Conservation (phyloP, 1,140 invertebrate species). For the Penaeus chinensis region DNA sequence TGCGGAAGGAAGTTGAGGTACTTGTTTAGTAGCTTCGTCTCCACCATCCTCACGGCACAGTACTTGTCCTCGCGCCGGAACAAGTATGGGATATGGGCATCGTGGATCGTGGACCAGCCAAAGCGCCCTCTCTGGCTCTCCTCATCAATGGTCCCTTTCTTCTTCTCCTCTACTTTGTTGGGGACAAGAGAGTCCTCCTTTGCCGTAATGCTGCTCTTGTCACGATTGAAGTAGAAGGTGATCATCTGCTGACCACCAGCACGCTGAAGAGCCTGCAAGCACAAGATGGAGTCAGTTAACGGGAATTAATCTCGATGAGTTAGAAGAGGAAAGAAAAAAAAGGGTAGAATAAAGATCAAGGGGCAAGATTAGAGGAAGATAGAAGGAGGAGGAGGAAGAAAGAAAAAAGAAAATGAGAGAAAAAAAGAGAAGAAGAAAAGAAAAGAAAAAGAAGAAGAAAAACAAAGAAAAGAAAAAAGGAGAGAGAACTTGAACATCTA, state of each 20-base stretch:
- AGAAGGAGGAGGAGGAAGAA: no score
- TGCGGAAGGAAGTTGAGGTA: constrained; percentile 66
- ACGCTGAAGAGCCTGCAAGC: constrained; percentile 60
- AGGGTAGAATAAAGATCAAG: not conserved
- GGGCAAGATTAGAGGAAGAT: no score
- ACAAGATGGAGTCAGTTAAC: not conserved
- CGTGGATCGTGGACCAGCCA: constrained; percentile 88
- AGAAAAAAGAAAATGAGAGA: no score
- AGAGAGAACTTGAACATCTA: no score
- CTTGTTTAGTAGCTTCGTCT: constrained; percentile 86
- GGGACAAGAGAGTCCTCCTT: constrained; percentile 59
- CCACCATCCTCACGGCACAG: constrained; percentile 90
- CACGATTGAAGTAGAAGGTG: constrained; percentile 63
- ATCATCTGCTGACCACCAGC: constrained; percentile 63
- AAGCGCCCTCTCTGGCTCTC: constrained; percentile 86
- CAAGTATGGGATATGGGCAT: constrained; percentile 88
- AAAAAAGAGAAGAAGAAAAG: no score
- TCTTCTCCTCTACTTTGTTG: constrained; percentile 61
- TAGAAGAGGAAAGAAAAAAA: not conserved
- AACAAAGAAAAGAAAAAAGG: no score
- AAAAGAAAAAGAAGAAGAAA: no score
- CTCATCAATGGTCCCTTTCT: constrained; percentile 73
- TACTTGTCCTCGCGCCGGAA: constrained; percentile 84
- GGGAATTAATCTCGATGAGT: not conserved
- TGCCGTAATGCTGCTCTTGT: constrained; percentile 56